Percentiles rank a stretch among this genome's conserved stretches.
These are phyloP conservation scores for Eulimnadia texana DNA, from an alignment of 1,140 invertebrate genomes.

Conservation along the genomic window DNA sequence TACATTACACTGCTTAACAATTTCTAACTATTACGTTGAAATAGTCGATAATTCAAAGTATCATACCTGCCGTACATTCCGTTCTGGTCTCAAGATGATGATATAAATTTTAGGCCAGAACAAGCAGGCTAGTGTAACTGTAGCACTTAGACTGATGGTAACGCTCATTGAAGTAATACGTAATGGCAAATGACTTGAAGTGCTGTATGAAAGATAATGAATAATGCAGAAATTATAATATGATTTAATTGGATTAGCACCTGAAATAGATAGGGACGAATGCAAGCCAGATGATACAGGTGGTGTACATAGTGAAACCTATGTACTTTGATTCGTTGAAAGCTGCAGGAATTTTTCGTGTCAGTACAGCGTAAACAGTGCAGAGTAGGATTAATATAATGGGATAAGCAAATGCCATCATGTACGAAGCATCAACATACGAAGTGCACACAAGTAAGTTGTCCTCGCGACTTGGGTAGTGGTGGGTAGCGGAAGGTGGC, in stretches of 20 bases:
- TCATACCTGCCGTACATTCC: slow-evolving; percentile 61
- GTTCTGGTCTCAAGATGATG: slow-evolving; percentile 77
- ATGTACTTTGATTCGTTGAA: slow-evolving; percentile 90
- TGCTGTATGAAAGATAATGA: neutral
- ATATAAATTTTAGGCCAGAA: slow-evolving; percentile 60
- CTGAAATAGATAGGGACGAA: slow-evolving; percentile 66
- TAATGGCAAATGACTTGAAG: slow-evolving; percentile 45
- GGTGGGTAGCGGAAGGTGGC: slow-evolving; percentile 67
- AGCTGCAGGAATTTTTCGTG: slow-evolving; percentile 83
- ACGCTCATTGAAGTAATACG: slow-evolving; percentile 82
- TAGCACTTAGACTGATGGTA: slow-evolving; percentile 77
- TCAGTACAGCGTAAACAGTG: slow-evolving; percentile 76
- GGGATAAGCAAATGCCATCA: slow-evolving; percentile 60
- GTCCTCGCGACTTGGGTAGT: slow-evolving; percentile 73
- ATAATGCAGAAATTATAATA: too few relatives aligned
- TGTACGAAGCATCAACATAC: slow-evolving; percentile 43
- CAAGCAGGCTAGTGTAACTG: slow-evolving; percentile 44
- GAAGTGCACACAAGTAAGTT: slow-evolving; percentile 78
- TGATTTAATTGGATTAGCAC: too few relatives aligned
- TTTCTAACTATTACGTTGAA: too few relatives aligned
- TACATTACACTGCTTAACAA: too few relatives aligned
- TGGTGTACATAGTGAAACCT: slow-evolving; percentile 93
- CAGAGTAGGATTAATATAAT: slow-evolving; percentile 73
- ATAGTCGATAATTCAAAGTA: neutral
- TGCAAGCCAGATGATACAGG: slow-evolving; percentile 79